Percentiles rank a stretch among this genome's conserved stretches.
Evolutionary conservation across 2,797 vertebrate species (phyloP).

Genomic region (Myotis findleyi): DNA sequence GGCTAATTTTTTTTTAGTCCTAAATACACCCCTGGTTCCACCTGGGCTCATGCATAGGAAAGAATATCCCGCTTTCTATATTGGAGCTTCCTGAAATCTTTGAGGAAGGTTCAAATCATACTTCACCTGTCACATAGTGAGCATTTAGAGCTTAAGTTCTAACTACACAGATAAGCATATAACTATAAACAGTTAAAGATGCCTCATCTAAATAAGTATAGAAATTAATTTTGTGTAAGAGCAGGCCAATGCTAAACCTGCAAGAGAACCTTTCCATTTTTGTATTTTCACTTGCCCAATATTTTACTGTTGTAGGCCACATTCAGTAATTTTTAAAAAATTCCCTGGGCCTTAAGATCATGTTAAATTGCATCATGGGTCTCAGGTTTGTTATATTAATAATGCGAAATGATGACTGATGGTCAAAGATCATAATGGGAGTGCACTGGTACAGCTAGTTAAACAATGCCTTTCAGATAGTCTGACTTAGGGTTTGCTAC

Average conservation of each 20-base stretch:
- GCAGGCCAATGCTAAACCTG: background rate
- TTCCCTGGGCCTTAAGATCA: background rate
- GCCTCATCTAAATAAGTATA: background rate
- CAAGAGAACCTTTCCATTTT: background rate
- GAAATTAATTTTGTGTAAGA: conserved; percentile 6
- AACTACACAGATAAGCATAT: background rate
- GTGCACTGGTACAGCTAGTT: background rate
- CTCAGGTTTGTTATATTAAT: background rate
- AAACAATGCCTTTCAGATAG: background rate
- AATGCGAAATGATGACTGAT: background rate
- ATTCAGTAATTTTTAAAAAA: background rate
- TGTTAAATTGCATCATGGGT: background rate
- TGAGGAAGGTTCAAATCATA: background rate
- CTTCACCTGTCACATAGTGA: background rate
- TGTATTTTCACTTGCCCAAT: conserved; percentile 6
- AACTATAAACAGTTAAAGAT: background rate
- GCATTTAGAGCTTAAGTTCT: background rate
- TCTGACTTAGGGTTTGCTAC: background rate
- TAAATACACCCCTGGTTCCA: background rate
- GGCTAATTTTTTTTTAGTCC: background rate
- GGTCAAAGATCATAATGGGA: background rate
- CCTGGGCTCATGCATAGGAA: background rate
- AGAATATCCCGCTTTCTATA: background rate
- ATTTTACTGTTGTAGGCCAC: background rate
- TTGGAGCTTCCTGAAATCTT: background rate